These are phyloP conservation scores for Bursaphelenchus mucronatus DNA, from an alignment of 1,140 invertebrate genomes.

Conservation along the genomic window DNA sequence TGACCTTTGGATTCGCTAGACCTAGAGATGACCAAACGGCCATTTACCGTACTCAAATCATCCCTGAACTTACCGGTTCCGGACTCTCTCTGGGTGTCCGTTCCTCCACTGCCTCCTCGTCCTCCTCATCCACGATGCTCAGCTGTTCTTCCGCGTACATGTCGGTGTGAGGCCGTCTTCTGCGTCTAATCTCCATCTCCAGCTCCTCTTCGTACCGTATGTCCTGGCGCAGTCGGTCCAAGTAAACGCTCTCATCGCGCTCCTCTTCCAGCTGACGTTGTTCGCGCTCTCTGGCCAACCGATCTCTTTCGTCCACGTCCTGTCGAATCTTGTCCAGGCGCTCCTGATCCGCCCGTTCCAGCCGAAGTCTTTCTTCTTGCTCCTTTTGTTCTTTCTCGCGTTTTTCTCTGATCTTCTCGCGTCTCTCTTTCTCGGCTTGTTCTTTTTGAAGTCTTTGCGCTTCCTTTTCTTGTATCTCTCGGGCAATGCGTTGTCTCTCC, in stretches of 20 bases:
- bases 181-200: conserved; percentile 31
- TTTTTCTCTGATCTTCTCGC: neutral
- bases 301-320: neutral
- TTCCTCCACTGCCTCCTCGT: conserved; percentile 1
- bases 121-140: conserved; percentile 18
- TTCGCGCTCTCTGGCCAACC: neutral
- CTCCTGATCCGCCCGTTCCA: neutral
- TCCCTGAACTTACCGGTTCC: neutral
- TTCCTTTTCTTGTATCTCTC: no score
- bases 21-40: neutral
- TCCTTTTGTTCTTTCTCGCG: neutral
- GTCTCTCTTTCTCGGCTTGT: neutral
- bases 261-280: neutral
- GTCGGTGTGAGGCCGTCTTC: conserved; percentile 22
- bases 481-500: no score
- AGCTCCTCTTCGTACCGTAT: conserved; percentile 40
- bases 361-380: neutral
- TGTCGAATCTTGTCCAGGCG: neutral
- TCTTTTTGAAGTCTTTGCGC: neutral
- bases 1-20: neutral
- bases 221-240: conserved; percentile 36
- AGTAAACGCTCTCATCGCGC: conserved; percentile 23
- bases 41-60: neutral
- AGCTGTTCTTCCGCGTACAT: neutral
- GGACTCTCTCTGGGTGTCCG: neutral